Conservation (phyloP, 2,888 invertebrate species). For the Himalopsyche kuldschensis region DNA sequence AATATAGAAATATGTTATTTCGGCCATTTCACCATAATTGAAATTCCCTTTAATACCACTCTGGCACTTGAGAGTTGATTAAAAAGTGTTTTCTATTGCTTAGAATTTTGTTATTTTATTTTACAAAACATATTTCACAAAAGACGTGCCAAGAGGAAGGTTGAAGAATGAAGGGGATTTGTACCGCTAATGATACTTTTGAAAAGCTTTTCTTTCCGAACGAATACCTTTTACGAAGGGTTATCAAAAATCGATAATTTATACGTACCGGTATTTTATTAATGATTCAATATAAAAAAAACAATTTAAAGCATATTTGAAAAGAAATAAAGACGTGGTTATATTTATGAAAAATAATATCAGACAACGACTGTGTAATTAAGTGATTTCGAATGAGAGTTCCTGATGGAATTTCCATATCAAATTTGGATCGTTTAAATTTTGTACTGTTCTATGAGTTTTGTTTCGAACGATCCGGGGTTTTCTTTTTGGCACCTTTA, state of each 20-base stretch:
- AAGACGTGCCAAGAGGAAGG: background rate
- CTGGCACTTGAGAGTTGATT: background rate
- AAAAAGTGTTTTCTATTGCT: background rate
- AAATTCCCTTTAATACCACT: background rate
- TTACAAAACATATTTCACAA: constrained; percentile 1
- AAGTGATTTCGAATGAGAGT: no score
- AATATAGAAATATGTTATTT: background rate
- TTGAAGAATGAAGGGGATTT: background rate
- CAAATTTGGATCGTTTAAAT: no score
- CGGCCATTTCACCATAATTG: background rate
- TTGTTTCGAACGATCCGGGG: no score
- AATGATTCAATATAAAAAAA: no score
- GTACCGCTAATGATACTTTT: background rate
- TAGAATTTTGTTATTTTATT: background rate
- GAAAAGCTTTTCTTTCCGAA: background rate
- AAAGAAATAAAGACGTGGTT: no score
- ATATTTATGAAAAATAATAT: no score
- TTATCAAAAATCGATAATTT: background rate
- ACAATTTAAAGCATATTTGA: no score
- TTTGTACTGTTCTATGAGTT: no score
- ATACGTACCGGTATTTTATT: no score
- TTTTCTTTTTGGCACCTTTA: no score
- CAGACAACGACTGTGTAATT: no score
- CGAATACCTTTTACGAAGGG: background rate
- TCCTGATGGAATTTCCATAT: no score